phyloP scores from a whole-genome alignment of 2,797 vertebrate genomes.

The Muraenolepis orangiensis region DNA sequence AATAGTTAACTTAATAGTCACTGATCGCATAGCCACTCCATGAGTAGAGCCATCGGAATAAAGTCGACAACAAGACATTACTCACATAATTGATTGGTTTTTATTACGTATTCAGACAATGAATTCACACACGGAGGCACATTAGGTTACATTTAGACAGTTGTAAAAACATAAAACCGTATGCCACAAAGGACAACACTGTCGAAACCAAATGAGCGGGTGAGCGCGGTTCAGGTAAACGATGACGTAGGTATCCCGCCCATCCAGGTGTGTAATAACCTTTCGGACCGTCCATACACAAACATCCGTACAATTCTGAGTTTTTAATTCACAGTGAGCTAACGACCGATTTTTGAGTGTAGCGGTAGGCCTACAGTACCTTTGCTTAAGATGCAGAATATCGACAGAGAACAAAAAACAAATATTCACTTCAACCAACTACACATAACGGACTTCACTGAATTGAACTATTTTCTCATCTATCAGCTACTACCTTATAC shows the following conservation, averaged over 20 bases:
- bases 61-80: neutral
- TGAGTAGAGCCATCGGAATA: neutral
- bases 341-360: neutral
- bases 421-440: too few species aligned
- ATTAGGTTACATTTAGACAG: slow-evolving; percentile 44
- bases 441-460: too few species aligned
- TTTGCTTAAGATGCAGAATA: neutral
- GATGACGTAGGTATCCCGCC: neutral
- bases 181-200: slow-evolving; percentile 19
- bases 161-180: slow-evolving; percentile 27
- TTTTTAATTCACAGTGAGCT: neutral
- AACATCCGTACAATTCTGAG: neutral
- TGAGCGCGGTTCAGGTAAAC: slow-evolving; percentile 17
- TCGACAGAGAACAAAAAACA: neutral
- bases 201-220: slow-evolving; percentile 17
- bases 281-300: neutral
- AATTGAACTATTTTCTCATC: too few species aligned
- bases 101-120: neutral
- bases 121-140: slow-evolving; percentile 46
- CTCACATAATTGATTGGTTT: neutral
- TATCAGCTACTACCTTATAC: too few species aligned
- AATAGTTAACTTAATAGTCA: neutral
- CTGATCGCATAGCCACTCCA: too few species aligned
- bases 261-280: neutral
- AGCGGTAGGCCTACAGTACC: neutral